Conservation (phyloP, 1,140 invertebrate genomes). For the Heliconius hermathena region DNA sequence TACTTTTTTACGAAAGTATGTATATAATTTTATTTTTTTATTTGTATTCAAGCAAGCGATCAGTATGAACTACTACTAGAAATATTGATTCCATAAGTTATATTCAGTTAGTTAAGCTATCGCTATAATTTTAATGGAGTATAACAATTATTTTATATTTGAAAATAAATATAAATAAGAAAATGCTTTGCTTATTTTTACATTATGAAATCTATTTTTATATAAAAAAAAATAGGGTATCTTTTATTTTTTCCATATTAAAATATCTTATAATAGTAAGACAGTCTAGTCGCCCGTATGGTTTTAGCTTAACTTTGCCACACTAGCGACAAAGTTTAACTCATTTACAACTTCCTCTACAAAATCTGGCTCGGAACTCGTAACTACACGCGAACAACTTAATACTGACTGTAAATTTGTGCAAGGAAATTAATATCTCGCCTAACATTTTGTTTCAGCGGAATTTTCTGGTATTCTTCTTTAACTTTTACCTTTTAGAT, state of each 20-base stretch:
- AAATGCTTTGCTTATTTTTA: too few relatives aligned
- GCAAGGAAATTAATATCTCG: conserved; percentile 45
- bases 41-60: too few relatives aligned
- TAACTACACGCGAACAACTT: conserved; percentile 52
- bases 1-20: not conserved
- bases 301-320: conserved; percentile 29
- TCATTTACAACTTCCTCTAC: conserved; percentile 47
- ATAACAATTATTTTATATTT: too few relatives aligned
- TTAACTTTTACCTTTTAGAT: not conserved
- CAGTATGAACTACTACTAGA: too few relatives aligned
- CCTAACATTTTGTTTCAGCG: conserved; percentile 19
- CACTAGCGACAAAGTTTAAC: conserved; percentile 40
- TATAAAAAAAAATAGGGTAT: accelerated
- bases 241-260: not conserved
- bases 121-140: too few relatives aligned
- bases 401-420: conserved; percentile 53
- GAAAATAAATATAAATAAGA: too few relatives aligned
- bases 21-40: not conserved
- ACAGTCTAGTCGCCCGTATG: not conserved
- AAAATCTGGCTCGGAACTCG: conserved; percentile 49
- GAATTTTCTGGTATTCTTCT: conserved; percentile 17
- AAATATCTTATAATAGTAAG: not conserved
- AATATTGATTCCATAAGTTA: too few relatives aligned
- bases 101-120: too few relatives aligned
- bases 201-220: not conserved